Percentiles rank a stretch among this genome's conserved stretches.
Conservation (phyloP, 2,888 invertebrate genomes). For the Prosopocoilus inquinatus region DNA sequence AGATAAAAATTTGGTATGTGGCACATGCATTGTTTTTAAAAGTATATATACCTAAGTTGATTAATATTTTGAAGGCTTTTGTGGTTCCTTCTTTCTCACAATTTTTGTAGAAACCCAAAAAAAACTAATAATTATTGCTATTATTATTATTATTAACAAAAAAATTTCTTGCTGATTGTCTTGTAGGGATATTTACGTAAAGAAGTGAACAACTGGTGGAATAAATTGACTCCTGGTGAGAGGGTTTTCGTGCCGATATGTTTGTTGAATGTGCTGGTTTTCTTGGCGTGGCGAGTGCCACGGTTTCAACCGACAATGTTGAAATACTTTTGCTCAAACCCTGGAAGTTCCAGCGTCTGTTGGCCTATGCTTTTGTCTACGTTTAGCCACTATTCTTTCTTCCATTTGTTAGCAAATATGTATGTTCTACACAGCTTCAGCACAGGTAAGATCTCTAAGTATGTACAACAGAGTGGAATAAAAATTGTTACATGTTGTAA, state of each 20-base stretch:
- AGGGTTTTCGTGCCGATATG: constrained; percentile 79
- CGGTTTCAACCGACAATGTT: constrained; percentile 70
- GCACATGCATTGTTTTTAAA: too few species aligned
- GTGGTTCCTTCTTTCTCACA: too few species aligned
- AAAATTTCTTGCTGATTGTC: constrained; percentile 1
- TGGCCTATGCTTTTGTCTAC: constrained; percentile 91
- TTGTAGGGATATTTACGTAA: constrained; percentile 44
- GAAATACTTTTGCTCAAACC: constrained; percentile 82
- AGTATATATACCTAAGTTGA: too few species aligned
- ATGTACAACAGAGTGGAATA: too few species aligned
- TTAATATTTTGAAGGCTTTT: too few species aligned
- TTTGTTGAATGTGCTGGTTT: constrained; percentile 75
- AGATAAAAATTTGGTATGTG: constrained; percentile 20
- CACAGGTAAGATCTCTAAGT: constrained; percentile 46
- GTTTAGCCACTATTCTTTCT: constrained; percentile 86
- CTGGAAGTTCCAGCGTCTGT: constrained; percentile 71
- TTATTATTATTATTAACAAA: background rate
- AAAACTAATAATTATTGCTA: background rate
- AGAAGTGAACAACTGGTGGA: constrained; percentile 67
- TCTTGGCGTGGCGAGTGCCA: constrained; percentile 78
- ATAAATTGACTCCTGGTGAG: constrained; percentile 67
- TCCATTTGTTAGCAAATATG: constrained; percentile 94
- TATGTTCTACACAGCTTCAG: constrained; percentile 89
- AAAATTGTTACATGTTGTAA: too few species aligned
- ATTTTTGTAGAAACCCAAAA: too few species aligned